Base-by-base conservation (phyloP, 1,140 invertebrate species). In the Anastatus disparis region DNA sequence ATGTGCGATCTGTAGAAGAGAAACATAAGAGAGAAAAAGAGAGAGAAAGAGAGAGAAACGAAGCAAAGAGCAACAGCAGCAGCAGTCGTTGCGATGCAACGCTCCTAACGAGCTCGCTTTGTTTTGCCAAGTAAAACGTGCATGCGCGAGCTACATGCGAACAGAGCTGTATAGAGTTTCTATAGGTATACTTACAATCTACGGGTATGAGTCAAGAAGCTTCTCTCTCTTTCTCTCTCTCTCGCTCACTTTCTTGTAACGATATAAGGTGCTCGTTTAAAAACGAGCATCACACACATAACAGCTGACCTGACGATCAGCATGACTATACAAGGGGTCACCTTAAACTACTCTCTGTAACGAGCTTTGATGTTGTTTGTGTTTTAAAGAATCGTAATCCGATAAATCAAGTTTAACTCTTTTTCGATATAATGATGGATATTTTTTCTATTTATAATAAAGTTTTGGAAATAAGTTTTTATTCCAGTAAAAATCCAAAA, bases 81-180 rank as follows among this genome's bases (percentile, higher is more conserved):
- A 44, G 76, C 79, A 82, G 78, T 82, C 79, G 79, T 83, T 83
- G 79, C 83, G 76, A 82, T 83, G 81, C 82, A 78, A 78, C n/a
- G n/a, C 80, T 82, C 78, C 77, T 86, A 86, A 86, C 84, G 84
- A 86, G 83, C 83, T 85, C 80, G 83, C 84, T 86, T 86, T 85
- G 84, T 86, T 84, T 85, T 83, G 83, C 78, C 68, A 76, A 70
- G n/a, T n/a, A n/a, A n/a, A n/a, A n/a, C 50, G 38, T 42, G 52
- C 52, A 64, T 42, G 67, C 29, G 46, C 13, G 53, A 56, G 27
- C 40, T 66, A 56, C 64, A 53, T 42, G 40, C 42, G 46, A 31
- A n/a, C 15, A 4, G 6, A 4, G 4, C 50, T 53, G 3, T 52
- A 48, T 66, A 29, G 26, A 56, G 17, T 20, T 65, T 29, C 48